Conservation (phyloP, 2,797 vertebrate genomes). For the Urophycis tenuis region DNA sequence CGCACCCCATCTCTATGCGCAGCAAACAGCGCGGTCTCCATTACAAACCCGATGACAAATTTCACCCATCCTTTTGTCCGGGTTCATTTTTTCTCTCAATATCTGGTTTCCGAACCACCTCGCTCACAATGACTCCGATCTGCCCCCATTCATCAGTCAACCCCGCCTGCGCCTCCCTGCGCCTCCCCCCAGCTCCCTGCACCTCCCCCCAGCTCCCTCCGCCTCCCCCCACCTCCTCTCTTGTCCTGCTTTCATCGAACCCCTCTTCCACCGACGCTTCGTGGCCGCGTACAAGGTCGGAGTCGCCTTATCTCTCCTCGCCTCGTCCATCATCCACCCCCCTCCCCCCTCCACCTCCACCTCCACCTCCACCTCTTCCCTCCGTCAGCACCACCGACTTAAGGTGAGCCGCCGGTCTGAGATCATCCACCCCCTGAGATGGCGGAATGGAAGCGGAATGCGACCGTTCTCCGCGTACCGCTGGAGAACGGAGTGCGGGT, state of each 20-base stretch:
- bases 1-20: not conserved
- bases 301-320: not conserved
- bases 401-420: not conserved
- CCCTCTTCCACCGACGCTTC: not conserved
- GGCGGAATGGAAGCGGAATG: not conserved
- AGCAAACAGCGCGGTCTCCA: conserved; percentile 9
- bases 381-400: not conserved
- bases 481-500: not conserved
- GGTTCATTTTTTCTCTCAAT: conserved; percentile 9
- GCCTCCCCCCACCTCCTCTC: conserved; percentile 15
- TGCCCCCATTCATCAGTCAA: conserved; percentile 30
- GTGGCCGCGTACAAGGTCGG: conserved; percentile 9
- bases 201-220: not conserved
- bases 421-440: not conserved
- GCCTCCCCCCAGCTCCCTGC: conserved; percentile 20
- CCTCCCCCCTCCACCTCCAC: no score
- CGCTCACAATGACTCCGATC: not conserved
- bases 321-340: not conserved
- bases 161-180: conserved; percentile 8
- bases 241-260: conserved; percentile 12
- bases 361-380: not conserved
- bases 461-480: not conserved
- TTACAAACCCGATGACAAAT: conserved; percentile 35
- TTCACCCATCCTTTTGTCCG: conserved; percentile 31
- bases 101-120: not conserved